These are phyloP conservation scores for Hypsopygia costalis DNA, from an alignment of 2,888 invertebrate species.

Conservation along the genomic window DNA sequence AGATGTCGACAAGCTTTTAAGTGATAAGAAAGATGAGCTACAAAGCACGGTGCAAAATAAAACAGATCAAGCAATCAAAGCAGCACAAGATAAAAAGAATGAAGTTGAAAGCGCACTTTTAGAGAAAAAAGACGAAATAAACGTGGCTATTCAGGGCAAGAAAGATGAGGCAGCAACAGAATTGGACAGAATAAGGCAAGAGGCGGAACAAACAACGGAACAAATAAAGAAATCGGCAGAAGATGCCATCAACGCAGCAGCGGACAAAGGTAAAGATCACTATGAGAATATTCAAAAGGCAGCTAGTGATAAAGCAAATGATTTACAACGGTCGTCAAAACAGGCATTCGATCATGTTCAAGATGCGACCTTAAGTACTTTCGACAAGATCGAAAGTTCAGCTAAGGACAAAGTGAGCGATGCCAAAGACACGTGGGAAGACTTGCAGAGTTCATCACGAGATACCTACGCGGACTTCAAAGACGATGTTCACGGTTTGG, in stretches of 20 bases:
- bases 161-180: conserved; percentile 30
- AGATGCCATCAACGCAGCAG: conserved; percentile 53
- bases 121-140: conserved; percentile 37
- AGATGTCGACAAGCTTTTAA: conserved; percentile 19
- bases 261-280: conserved; percentile 41
- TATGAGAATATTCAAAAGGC: conserved; percentile 40
- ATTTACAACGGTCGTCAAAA: conserved; percentile 53
- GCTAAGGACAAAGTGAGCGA: conserved; percentile 66
- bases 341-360: conserved; percentile 61
- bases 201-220: conserved; percentile 67
- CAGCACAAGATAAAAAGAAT: conserved; percentile 36
- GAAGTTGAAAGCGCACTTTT: conserved; percentile 35
- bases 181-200: conserved; percentile 62
- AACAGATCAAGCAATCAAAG: conserved; percentile 27
- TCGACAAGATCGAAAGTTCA: conserved; percentile 70
- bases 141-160: conserved; percentile 20
- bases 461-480: conserved; percentile 65
- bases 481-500: conserved; percentile 62
- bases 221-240: conserved; percentile 67
- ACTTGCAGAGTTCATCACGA: conserved; percentile 63
- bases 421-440: conserved; percentile 62
- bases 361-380: conserved; percentile 68
- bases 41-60: conserved; percentile 40
- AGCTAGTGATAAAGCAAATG: conserved; percentile 34
- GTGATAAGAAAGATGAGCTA: conserved; percentile 25